A percentile compares a stretch with the other conserved stretches of the same genome.
phyloP scores from a whole-genome alignment of 1,140 invertebrate species.

The Halyomorpha halys region DNA sequence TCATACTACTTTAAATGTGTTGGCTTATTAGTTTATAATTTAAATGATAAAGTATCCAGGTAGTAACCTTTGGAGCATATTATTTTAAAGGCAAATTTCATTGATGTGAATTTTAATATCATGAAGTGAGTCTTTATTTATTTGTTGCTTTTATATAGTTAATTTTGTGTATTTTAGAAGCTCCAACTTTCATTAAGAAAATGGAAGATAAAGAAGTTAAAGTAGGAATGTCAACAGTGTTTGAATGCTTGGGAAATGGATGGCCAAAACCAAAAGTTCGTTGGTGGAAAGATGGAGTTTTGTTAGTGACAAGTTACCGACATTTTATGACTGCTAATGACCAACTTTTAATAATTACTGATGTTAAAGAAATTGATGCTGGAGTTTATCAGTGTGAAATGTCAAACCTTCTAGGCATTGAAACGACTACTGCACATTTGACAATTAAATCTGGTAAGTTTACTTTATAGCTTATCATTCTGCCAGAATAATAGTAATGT shows the following conservation, averaged over 20 bases:
- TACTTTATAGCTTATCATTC: background rate
- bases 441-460: conserved; percentile 45
- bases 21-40: too few relatives aligned
- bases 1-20: too few relatives aligned
- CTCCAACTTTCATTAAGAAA: conserved; percentile 70
- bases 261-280: conserved; percentile 75
- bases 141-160: background rate
- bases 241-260: conserved; percentile 79
- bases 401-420: conserved; percentile 67
- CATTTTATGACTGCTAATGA: conserved; percentile 76
- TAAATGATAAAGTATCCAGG: too few relatives aligned
- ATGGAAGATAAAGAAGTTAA: conserved; percentile 74
- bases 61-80: too few relatives aligned
- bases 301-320: conserved; percentile 50
- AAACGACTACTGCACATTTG: conserved; percentile 43
- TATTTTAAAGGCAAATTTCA: too few relatives aligned
- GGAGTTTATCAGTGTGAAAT: conserved; percentile 84
- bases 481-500: too few relatives aligned
- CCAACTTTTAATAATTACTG: conserved; percentile 77
- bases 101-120: background rate
- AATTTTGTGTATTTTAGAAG: conserved; percentile 45
- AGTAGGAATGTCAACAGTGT: conserved; percentile 65
- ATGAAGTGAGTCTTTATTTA: background rate
- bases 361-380: conserved; percentile 61
- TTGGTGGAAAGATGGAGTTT: conserved; percentile 78